Evolutionary conservation across 2,888 invertebrate species (phyloP).

Genomic region (Tanypteryx hageni): DNA sequence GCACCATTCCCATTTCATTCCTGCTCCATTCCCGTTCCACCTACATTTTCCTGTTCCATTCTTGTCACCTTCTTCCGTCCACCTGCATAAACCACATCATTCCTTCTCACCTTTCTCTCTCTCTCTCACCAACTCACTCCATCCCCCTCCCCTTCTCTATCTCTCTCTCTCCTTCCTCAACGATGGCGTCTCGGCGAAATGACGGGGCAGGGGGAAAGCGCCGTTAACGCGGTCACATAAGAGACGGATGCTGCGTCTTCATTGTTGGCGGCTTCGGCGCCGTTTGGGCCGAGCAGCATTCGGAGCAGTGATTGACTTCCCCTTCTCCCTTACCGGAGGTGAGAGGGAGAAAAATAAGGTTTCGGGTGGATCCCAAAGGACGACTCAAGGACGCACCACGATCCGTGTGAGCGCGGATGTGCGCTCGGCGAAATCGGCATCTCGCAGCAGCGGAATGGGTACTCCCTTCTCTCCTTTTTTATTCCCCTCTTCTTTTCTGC

Average conservation of each 20-base stretch:
- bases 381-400: background rate
- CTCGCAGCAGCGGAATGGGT: no score
- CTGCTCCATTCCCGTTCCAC: background rate
- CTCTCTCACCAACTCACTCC: background rate
- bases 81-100: background rate
- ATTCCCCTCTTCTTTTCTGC: no score
- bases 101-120: background rate
- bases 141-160: background rate
- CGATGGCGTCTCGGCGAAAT: background rate
- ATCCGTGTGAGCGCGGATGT: no score
- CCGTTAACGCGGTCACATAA: background rate
- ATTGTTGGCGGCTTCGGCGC: background rate
- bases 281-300: background rate
- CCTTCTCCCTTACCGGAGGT: background rate
- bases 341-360: background rate
- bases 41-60: background rate
- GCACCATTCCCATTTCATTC: background rate
- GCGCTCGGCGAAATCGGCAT: no score
- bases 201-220: constrained; percentile 2
- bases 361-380: background rate
- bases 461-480: no score
- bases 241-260: constrained; percentile 1
- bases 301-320: background rate
- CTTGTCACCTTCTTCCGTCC: background rate
- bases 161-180: background rate